Percentiles rank a stretch among this genome's conserved stretches.
These are phyloP conservation scores for Pocillopora meandrina DNA, from an alignment of 92 coral and sea anemone species.

Conservation along the genomic window DNA sequence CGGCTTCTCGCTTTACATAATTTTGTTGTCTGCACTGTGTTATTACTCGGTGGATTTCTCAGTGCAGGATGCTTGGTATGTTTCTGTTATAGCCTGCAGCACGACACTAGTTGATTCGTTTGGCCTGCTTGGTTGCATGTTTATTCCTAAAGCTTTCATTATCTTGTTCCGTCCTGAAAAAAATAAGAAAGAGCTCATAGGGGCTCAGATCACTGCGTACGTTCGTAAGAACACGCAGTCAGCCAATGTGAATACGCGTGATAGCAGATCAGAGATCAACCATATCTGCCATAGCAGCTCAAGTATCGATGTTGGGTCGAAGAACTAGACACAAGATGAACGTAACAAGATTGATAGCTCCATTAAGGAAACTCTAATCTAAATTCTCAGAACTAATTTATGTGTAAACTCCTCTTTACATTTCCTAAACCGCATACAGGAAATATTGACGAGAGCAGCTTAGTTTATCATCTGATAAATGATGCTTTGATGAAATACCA, in stretches of 20 bases:
- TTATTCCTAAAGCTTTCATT: slow-evolving; percentile 41
- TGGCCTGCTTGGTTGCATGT: slow-evolving; percentile 63
- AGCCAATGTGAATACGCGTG: background rate
- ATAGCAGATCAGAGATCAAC: background rate
- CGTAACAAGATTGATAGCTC: background rate
- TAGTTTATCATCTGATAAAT: too few relatives aligned
- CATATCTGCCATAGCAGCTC: background rate
- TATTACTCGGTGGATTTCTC: slow-evolving; percentile 41
- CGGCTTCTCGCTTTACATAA: slow-evolving; percentile 26
- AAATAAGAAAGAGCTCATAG: slow-evolving; percentile 25
- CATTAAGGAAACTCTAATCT: too few relatives aligned
- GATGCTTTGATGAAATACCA: too few relatives aligned
- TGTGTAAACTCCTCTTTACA: too few relatives aligned
- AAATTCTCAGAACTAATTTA: too few relatives aligned
- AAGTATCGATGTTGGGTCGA: background rate
- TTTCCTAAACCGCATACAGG: too few relatives aligned
- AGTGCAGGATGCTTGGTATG: slow-evolving; percentile 54
- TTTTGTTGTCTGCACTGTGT: slow-evolving; percentile 26
- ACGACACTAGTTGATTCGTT: slow-evolving; percentile 48
- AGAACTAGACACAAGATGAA: background rate
- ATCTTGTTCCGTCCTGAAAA: slow-evolving; percentile 53
- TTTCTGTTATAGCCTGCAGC: slow-evolving; percentile 47
- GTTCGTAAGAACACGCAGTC: slow-evolving; percentile 1
- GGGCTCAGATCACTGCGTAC: slow-evolving; percentile 49
- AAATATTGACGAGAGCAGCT: too few relatives aligned